A percentile compares a stretch with the other conserved stretches of the same genome.
Evolutionary conservation across 2,113 vertebrate species (phyloP).

Genomic region (Thalassoma bifasciatum): DNA sequence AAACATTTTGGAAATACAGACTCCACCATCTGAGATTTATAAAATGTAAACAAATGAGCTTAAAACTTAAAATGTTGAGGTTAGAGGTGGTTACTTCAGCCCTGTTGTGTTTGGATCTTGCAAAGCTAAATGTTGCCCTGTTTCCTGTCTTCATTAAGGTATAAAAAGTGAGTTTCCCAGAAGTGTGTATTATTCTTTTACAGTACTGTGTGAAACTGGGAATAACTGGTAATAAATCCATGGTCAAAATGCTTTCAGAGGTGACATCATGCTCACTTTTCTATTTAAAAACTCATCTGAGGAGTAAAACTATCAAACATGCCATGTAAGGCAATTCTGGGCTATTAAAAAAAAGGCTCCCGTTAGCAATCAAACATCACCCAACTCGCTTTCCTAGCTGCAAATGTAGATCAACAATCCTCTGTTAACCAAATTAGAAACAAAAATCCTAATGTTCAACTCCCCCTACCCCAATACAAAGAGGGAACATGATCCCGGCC

Average conservation of each 20-base stretch:
- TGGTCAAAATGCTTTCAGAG: conserved; percentile 3
- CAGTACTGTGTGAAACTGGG: background rate
- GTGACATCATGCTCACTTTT: too few species aligned
- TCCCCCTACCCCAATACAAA: conserved; percentile 10
- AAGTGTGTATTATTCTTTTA: background rate
- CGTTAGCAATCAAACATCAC: conserved; percentile 36
- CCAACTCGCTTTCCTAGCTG: conserved; percentile 5
- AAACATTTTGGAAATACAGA: too few species aligned
- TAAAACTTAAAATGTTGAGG: background rate
- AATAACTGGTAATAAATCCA: background rate
- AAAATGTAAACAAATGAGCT: background rate
- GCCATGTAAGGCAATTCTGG: conserved; percentile 27
- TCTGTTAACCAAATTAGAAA: background rate
- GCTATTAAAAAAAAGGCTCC: conserved; percentile 51
- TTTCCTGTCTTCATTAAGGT: background rate
- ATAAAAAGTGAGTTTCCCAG: background rate
- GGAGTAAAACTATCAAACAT: background rate
- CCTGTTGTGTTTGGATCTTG: background rate
- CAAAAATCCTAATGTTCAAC: conserved; percentile 8
- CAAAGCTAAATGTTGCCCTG: background rate
- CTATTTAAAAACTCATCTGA: background rate
- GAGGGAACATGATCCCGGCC: conserved; percentile 11
- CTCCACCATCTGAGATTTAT: too few species aligned
- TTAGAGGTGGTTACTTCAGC: background rate
- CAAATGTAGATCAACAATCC: conserved; percentile 25